Evolutionary conservation across 2,888 invertebrate genomes (phyloP).

Genomic region (Eurois occulta): DNA sequence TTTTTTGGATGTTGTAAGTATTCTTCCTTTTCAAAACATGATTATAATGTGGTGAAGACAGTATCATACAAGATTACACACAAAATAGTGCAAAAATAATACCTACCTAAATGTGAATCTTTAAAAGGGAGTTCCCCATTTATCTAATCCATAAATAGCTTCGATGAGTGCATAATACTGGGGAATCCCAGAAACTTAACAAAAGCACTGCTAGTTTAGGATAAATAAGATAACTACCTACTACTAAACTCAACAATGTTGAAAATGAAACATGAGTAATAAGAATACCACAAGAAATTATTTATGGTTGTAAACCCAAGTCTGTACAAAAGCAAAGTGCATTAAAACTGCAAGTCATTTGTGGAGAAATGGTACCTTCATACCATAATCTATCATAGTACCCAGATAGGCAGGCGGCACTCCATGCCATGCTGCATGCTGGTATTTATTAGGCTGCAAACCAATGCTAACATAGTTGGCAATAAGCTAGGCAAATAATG

Average conservation of each 20-base stretch:
- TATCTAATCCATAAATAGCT: not conserved
- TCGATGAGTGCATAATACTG: not conserved
- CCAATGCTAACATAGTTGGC: not conserved
- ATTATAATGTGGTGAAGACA: not conserved
- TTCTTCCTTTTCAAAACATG: not conserved
- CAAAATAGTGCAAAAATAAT: not conserved
- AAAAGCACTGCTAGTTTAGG: not conserved
- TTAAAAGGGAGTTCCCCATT: not conserved
- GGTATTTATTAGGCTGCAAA: not conserved
- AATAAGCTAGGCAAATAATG: not conserved
- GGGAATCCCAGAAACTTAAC: not conserved
- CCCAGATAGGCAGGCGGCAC: not conserved
- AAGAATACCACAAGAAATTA: not conserved
- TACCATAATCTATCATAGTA: not conserved
- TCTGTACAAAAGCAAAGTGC: not conserved
- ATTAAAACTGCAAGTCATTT: not conserved
- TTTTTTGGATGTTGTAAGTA: too few relatives aligned
- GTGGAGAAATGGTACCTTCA: not conserved
- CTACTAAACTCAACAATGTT: not conserved
- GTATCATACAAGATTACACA: not conserved
- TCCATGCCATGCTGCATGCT: not conserved
- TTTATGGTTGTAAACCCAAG: not conserved
- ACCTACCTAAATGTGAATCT: not conserved
- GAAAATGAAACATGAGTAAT: not conserved
- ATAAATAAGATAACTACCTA: not conserved